Percentiles rank a stretch among this genome's conserved stretches.
phyloP scores from a whole-genome alignment of 1,140 invertebrate genomes.

The Pinna nobilis region DNA sequence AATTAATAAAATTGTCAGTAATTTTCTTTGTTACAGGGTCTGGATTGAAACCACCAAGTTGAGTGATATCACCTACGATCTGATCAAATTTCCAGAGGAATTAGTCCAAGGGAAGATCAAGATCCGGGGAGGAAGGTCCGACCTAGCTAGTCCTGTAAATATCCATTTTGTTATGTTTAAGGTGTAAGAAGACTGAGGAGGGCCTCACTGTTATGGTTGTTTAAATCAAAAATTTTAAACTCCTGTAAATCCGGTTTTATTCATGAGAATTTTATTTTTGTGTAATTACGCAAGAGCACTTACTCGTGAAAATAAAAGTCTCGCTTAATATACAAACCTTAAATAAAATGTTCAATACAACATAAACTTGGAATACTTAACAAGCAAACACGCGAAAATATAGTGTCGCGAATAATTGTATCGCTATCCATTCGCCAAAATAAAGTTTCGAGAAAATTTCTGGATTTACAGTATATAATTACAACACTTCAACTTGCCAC shows the following conservation, averaged over 20 bases:
- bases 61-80: constrained; percentile 62
- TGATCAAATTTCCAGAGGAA: constrained; percentile 56
- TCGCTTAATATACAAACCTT: background rate
- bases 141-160: constrained; percentile 66
- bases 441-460: no score
- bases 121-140: constrained; percentile 55
- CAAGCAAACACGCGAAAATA: no score
- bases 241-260: no score
- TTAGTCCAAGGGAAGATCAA: constrained; percentile 64
- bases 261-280: no score
- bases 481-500: background rate
- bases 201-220: background rate
- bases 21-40: constrained; percentile 59
- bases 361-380: no score
- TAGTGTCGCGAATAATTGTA: no score
- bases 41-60: constrained; percentile 68
- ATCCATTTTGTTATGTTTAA: background rate
- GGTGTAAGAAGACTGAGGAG: background rate
- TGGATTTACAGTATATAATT: no score
- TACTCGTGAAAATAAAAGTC: no score
- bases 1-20: no score
- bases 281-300: no score
- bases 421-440: no score
- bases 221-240: background rate
- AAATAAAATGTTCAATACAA: no score